phyloP scores from a whole-genome alignment of 2,797 vertebrate genomes.

The Galago senegalensis region DNA sequence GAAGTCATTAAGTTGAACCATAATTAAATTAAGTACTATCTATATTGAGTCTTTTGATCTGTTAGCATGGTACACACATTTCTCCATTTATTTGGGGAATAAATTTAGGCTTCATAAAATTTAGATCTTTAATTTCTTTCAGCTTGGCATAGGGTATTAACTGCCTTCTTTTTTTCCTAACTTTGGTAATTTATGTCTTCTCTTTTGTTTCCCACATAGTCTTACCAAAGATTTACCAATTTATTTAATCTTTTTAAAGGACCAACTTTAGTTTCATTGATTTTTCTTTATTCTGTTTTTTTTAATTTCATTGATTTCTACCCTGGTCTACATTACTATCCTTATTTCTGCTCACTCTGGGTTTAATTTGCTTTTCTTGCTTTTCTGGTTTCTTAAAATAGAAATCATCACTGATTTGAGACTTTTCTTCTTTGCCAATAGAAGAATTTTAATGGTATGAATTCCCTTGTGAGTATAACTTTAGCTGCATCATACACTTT shows the following conservation, averaged over 20 bases:
- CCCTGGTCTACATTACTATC: background rate
- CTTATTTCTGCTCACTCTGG: background rate
- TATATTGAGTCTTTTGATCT: background rate
- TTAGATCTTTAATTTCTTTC: background rate
- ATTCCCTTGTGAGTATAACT: background rate
- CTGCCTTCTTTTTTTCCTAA: slow-evolving; percentile 5
- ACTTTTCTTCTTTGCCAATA: background rate
- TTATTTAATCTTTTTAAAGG: no score
- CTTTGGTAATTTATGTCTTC: background rate
- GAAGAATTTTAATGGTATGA: background rate
- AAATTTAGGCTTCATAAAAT: background rate
- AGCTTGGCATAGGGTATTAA: background rate
- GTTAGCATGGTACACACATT: background rate
- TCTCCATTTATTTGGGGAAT: background rate
- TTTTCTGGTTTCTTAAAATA: slow-evolving; percentile 16
- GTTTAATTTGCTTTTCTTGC: background rate
- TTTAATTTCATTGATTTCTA: background rate
- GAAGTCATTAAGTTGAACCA: background rate
- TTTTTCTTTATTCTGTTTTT: no score
- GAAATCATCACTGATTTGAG: background rate
- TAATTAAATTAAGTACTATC: background rate
- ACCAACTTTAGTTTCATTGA: no score
- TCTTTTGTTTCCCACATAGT: no score
- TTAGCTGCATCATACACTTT: background rate
- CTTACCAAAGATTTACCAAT: no score